Base-by-base conservation (phyloP, 1,140 invertebrate species). In the Scaptodrosophila lebanonensis region DNA sequence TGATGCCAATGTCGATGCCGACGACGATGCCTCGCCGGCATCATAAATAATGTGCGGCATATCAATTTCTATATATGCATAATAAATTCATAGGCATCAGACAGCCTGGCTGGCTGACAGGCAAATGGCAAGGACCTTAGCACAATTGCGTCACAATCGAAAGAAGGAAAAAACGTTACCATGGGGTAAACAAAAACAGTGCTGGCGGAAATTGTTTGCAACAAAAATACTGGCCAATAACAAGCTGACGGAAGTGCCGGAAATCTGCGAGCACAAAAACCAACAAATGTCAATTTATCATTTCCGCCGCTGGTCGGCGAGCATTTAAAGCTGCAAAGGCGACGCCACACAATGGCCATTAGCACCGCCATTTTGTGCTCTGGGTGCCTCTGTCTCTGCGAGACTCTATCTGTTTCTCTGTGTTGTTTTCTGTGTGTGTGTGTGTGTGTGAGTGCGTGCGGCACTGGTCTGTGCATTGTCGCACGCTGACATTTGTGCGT, bases 261-360 rank as follows among this genome's bases (percentile, higher is more conserved):
- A 73, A 52, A 64, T 63, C 40, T 27, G 22, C 6, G 33, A 39
- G 20, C 48, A 49, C 44, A 48, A 59, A 36, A 40, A 25, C 16
- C 40, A 66, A 53, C 56, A 52, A 69, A 79, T 82, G 68, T 73
- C 75, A 79, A 79, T 79, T 79, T 79, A 79, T 79, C 73, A 79
- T 79, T 73, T 82, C 65, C 65, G 69, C 22, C 3, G 8, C 22
- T 25, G 22, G n/a, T n/a, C n/a, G n/a, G n/a, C n/a, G n/a, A n/a
- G n/a, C n/a, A n/a, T n/a, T n/a, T n/a, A 25, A 25, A 25, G 22
- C 67, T 47, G 62, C 57, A 51, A 53, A 72, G 50, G 72, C 66
- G 70, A 43, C 43, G 60, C 71, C n/a, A n/a, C 62, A 77, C 48
- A 30, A 58, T 52, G 44, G 43, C 42, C 58, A 51, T 63, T 25